Evolutionary conservation across 2,888 invertebrate species (phyloP), one percentile per base, ranked within the genome.

Genomic region (Mylabris sibirica): DNA sequence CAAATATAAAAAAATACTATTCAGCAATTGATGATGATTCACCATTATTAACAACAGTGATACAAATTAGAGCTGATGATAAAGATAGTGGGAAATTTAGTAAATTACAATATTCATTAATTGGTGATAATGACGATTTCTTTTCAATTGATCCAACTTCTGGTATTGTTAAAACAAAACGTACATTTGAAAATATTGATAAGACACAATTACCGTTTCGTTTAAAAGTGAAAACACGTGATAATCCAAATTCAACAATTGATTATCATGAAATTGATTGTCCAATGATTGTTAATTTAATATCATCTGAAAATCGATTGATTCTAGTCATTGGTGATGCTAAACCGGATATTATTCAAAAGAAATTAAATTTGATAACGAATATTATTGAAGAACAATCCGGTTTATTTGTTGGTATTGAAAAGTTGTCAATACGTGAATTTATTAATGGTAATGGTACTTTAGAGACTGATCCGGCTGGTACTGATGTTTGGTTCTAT

Each of bases 401-500:
- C 8, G 92, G 92, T 0, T 84, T 95, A 5, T 87, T 96, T 12
- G 91, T 94, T 3, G 93, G 95, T 0, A 88, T 97, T 59, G 96
- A 97, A 80, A 92, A 92, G 75, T 87, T 97, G n/a, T 91, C 93
- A n/a, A 89, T 92, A 1, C 88, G 93, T 65, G 92, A 93, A 80
- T 91, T 88, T 74, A 82, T 93, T 11, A 90, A 90, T 12, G 90
- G 89, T 63, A 95, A 95, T 81, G 92, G 93, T 4, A 93, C 93
- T 0, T 83, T 95, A 22, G 91, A 92, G 75, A 85, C 85, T 41
- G 92, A 94, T 81, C 86, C 89, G 0, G 87, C 88, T 6, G 94
- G 93, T 8, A 94, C 95, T 0, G 96, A 96, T 78, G 90, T 96
- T 6, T 96, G 95, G 94, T 90, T 97, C 82, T 96, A 96, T 78